Evolutionary conservation across 2,113 vertebrate genomes (phyloP).

Genomic region (Microcebus tavaratra): DNA sequence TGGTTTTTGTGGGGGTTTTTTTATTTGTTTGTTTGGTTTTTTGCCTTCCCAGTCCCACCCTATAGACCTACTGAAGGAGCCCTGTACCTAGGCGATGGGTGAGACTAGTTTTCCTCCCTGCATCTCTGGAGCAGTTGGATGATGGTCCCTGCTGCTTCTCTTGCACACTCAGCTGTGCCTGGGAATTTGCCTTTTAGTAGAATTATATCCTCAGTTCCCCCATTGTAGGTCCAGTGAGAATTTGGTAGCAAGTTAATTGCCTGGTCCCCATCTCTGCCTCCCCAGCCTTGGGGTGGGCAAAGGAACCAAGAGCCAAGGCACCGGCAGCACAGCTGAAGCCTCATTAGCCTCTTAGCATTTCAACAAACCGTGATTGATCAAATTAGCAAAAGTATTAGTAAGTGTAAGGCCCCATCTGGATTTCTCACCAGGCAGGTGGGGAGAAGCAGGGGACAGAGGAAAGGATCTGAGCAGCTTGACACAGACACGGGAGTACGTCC

Average conservation of each 20-base stretch:
- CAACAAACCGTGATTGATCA: accelerated
- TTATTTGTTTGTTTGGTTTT: background rate
- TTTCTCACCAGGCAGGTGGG: accelerated
- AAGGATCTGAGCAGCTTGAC: background rate
- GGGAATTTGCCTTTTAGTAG: background rate
- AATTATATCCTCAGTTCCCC: background rate
- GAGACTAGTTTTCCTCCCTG: background rate
- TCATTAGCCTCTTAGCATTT: background rate
- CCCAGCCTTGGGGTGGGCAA: background rate
- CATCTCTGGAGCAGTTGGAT: accelerated
- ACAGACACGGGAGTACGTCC: background rate
- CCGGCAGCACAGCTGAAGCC: background rate
- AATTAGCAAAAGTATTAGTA: background rate
- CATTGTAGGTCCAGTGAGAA: background rate
- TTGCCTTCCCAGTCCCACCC: background rate
- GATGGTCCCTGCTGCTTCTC: background rate
- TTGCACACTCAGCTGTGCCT: background rate
- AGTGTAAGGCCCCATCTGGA: background rate
- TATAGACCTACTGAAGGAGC: background rate
- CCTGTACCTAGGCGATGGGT: accelerated
- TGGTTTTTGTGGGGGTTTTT: no score
- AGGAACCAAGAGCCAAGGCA: background rate
- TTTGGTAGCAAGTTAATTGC: background rate
- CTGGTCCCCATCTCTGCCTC: background rate
- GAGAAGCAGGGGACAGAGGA: background rate